A percentile compares a stretch with the other conserved stretches of the same genome.
Evolutionary conservation across 2,113 vertebrate species (phyloP).

Genomic region (Epinephelus moara): DNA sequence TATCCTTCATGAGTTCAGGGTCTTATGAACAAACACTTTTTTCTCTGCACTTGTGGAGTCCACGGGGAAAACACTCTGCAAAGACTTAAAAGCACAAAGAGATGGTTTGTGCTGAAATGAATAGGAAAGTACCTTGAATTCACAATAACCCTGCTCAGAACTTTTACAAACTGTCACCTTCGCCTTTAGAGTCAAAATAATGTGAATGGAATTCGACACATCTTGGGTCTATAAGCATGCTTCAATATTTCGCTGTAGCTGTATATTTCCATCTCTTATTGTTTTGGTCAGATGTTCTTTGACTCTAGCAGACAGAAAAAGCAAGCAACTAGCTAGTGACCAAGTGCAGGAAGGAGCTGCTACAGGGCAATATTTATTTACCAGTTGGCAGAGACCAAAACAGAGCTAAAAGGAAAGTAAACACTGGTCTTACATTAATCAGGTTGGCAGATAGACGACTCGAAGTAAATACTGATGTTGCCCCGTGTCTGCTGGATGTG

Average conservation of each 20-base stretch:
- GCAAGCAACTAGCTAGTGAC: no score
- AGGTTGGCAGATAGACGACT: no score
- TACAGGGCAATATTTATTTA: no score
- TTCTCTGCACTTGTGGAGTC: conserved; percentile 20
- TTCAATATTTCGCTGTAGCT: background rate
- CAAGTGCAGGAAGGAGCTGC: no score
- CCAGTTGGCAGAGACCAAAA: no score
- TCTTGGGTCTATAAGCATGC: background rate
- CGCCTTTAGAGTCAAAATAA: background rate
- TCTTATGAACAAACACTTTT: conserved; percentile 6
- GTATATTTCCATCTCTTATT: background rate
- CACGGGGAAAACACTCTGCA: background rate
- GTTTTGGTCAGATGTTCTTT: no score
- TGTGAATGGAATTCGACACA: background rate
- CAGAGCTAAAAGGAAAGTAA: no score
- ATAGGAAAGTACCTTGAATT: background rate
- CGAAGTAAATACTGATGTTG: no score
- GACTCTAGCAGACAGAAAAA: no score
- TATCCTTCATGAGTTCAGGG: background rate
- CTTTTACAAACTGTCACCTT: background rate
- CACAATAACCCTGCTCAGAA: background rate
- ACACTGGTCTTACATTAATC: no score
- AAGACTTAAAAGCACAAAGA: conserved; percentile 1
- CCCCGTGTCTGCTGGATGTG: no score
- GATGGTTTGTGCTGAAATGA: background rate